Conservation (phyloP, 1,140 invertebrate genomes). For the Adelges cooleyi region DNA sequence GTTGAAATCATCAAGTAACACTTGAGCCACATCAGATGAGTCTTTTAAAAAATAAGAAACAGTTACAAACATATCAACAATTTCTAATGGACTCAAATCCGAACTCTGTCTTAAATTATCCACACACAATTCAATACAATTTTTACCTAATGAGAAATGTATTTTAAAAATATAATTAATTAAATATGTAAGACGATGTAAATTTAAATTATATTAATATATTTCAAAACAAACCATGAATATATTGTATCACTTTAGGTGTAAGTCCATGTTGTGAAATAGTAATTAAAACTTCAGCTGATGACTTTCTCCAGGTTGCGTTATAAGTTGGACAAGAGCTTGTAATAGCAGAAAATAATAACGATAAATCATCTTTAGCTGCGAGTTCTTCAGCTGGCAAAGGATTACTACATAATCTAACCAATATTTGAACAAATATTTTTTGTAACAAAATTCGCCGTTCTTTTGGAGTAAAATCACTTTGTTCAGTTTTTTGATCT, state of each 20-base stretch:
- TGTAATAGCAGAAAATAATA: constrained; percentile 93
- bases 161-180: not conserved
- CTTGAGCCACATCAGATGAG: constrained; percentile 92
- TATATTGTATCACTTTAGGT: constrained; percentile 85
- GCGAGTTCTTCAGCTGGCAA: constrained; percentile 92
- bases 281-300: constrained; percentile 91
- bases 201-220: constrained; percentile 10
- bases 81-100: constrained; percentile 84
- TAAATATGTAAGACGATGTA: not conserved
- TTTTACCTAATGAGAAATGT: constrained; percentile 57
- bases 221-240: constrained; percentile 68
- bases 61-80: constrained; percentile 96
- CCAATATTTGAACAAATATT: constrained; percentile 90
- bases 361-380: constrained; percentile 86
- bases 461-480: constrained; percentile 83
- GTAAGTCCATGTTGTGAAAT: constrained; percentile 87
- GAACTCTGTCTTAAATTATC: constrained; percentile 93
- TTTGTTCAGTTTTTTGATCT: constrained; percentile 48
- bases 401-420: constrained; percentile 80
- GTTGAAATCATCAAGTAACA: constrained; percentile 88
- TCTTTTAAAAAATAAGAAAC: constrained; percentile 97
- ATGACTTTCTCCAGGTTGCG: constrained; percentile 90
- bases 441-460: constrained; percentile 85
- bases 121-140: constrained; percentile 86
- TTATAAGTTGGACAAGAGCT: constrained; percentile 87